Base-by-base conservation (phyloP, 2,113 vertebrate species). In the Toxotes jaculatrix region DNA sequence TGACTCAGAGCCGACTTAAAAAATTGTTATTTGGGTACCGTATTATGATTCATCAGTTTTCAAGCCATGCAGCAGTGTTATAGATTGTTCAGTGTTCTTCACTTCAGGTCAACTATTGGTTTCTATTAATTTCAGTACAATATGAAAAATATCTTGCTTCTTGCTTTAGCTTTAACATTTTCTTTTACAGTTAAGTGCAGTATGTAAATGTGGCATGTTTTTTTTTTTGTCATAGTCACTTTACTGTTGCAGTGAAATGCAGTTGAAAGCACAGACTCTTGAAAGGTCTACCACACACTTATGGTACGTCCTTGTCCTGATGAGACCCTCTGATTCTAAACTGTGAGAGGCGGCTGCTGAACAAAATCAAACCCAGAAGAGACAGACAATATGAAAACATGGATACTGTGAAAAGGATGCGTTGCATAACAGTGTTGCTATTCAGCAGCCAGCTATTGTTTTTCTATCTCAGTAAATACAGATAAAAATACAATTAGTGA, bases 401-500 rank as follows among this genome's bases (percentile, higher is more conserved):
- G 17, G 36, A 63, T 73, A 55, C 32, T 51, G 32, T 68, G 59
- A 59, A 49, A 0, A 53, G 14, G 11, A 27, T 70, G 21, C n/a
- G 16, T 62, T 56, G 19, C 6, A 7, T 77, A 60, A 65, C 13
- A 47, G 9, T 27, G n/a, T n/a, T 55, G 21, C 51, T 64, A 47
- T 59, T 69, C 36, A 57, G 36, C 42, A 76, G 23, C 32, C 0
- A 59, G 65, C 56, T 61, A 45, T 86, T 75, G 56, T 43, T 53
- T 79, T 51, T 62, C 13, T 31, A 38, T 32, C 45, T 61, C 43
- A 62, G 42, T 11, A 57, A 19, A 69, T 60, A 55, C 49, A 65
- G 51, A 83, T 80, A 87, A 67, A 74, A 86, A 17, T 79, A 43
- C 74, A 83, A 83, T 85, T 74, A 85, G 79, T 61, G 42, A 63